A percentile compares a stretch with the other conserved stretches of the same genome.
Conservation (phyloP, 1,140 invertebrate species). For the Drosophila nikananu region DNA sequence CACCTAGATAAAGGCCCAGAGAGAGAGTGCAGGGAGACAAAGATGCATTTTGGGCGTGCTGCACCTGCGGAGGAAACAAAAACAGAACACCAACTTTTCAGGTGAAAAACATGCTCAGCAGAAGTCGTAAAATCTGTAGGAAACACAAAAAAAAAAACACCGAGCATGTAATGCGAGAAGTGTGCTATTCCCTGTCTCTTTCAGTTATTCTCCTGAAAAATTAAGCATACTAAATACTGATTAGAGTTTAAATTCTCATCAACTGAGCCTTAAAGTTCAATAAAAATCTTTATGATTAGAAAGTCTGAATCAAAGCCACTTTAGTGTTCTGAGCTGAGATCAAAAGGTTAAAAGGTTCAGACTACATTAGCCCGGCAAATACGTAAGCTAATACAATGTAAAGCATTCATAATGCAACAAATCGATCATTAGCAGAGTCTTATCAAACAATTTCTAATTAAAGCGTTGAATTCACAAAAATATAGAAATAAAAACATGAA, state of each 20-base stretch:
- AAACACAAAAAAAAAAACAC: conserved; percentile 4
- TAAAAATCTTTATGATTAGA: too few species aligned
- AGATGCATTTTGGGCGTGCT: conserved; percentile 47
- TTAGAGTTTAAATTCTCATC: not conserved
- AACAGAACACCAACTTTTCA: conserved; percentile 25
- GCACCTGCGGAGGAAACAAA: conserved; percentile 59
- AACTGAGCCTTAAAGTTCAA: too few species aligned
- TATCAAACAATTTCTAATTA: not conserved
- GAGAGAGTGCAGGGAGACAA: conserved; percentile 1
- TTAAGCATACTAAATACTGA: not conserved
- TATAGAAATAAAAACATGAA: not conserved
- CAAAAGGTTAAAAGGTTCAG: not conserved
- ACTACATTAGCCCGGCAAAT: not conserved
- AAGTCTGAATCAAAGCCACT: not conserved
- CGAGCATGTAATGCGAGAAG: conserved; percentile 37
- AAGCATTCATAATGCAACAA: conserved; percentile 1
- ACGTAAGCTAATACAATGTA: not conserved
- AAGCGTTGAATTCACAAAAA: not conserved
- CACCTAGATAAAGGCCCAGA: conserved; percentile 34
- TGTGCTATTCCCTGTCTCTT: conserved; percentile 13
- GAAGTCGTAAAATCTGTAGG: conserved; percentile 4
- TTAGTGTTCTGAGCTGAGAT: not conserved
- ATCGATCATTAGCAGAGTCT: not conserved
- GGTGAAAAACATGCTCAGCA: conserved; percentile 24
- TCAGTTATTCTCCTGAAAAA: not conserved